phyloP scores from a whole-genome alignment of 2,113 vertebrate species.

The Lanius ludovicianus region DNA sequence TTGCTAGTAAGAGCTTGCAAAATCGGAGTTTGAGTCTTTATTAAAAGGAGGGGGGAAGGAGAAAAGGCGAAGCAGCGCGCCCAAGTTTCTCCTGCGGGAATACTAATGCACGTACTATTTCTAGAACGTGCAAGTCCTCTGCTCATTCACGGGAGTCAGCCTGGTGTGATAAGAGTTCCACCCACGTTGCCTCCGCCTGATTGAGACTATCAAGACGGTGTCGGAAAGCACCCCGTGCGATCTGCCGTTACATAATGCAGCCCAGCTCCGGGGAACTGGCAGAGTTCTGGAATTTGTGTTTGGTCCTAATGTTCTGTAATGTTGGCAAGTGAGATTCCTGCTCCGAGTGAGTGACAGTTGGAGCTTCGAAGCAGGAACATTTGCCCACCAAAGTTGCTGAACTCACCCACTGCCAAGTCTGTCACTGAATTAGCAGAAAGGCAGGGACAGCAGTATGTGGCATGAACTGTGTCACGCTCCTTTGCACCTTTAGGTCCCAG shows the following conservation, averaged over 20 bases:
- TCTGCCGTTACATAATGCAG: background rate
- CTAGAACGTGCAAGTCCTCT: conserved; percentile 17
- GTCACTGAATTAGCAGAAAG: background rate
- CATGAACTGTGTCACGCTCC: background rate
- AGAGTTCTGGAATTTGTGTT: background rate
- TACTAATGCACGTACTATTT: background rate
- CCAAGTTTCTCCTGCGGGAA: background rate
- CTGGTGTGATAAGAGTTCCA: conserved; percentile 30
- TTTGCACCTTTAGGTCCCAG: background rate
- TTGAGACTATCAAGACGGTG: conserved; percentile 21
- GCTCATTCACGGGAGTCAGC: conserved; percentile 29
- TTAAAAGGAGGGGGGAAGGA: background rate
- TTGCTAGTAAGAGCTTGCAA: background rate
- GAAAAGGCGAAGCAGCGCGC: background rate
- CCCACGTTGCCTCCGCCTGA: conserved; percentile 33
- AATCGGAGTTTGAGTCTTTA: background rate
- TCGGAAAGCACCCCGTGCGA: background rate
- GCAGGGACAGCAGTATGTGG: background rate
- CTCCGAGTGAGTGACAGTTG: conserved; percentile 7
- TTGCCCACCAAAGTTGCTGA: conserved; percentile 46
- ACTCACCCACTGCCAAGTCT: conserved; percentile 18
- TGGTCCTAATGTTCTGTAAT: conserved; percentile 17
- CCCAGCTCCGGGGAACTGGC: background rate
- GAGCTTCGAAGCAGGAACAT: conserved; percentile 17
- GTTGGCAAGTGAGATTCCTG: conserved; percentile 34